Conservation (phyloP, 2,888 invertebrate genomes). For the Pyrocoelia pectoralis region DNA sequence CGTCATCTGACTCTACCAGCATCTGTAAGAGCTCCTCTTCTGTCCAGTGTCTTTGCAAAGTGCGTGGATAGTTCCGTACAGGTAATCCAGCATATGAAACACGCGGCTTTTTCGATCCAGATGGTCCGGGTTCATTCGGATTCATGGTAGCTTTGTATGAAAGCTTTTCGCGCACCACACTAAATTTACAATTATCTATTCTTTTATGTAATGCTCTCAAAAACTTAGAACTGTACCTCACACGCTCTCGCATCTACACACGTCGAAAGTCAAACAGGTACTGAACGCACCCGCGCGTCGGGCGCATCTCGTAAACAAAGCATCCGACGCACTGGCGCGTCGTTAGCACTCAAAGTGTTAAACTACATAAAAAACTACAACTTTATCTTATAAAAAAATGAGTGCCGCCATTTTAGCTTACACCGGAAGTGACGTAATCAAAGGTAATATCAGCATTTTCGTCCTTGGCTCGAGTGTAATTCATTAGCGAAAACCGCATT, state of each 20-base stretch:
- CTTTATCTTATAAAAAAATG: no score
- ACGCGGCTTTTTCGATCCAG: not conserved
- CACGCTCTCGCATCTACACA: not conserved
- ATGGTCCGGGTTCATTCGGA: not conserved
- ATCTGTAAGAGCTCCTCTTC: conserved; percentile 2
- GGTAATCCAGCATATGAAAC: not conserved
- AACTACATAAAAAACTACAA: no score
- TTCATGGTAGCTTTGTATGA: not conserved
- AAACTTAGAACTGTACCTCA: not conserved
- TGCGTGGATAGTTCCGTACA: not conserved
- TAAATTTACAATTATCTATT: not conserved
- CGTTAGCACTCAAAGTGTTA: not conserved
- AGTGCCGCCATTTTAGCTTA: no score
- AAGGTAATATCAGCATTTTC: no score
- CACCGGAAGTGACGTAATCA: no score
- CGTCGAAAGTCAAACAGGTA: not conserved
- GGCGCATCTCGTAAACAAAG: not conserved
- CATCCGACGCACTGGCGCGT: not conserved
- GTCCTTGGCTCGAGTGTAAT: no score
- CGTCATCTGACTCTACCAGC: not conserved
- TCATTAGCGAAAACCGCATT: no score
- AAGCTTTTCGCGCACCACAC: conserved; percentile 4
- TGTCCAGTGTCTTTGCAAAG: not conserved
- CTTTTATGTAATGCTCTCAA: not conserved
- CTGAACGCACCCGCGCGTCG: not conserved